Evolutionary conservation across 2,888 invertebrate genomes (phyloP).

Genomic region (Ophion obscuratus): DNA sequence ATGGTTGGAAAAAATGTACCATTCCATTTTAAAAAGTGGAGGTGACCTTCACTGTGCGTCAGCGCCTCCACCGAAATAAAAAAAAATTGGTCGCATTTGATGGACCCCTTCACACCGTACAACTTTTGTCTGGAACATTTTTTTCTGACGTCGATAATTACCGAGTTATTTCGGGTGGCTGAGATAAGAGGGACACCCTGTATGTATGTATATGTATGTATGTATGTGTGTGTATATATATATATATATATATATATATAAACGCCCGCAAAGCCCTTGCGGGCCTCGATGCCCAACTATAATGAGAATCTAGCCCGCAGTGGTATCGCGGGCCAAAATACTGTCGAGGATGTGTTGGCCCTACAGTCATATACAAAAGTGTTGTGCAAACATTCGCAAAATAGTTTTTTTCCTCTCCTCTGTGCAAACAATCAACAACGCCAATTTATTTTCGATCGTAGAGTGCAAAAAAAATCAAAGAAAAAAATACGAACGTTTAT

Average conservation of each 20-base stretch:
- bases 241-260: not conserved
- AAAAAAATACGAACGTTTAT: no score
- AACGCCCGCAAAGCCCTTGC: conserved; percentile 19
- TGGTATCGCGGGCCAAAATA: not conserved
- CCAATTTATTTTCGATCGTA: not conserved
- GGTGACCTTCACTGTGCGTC: no score
- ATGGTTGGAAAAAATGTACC: no score
- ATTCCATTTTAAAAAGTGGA: no score
- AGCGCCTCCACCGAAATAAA: no score
- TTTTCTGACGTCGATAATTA: no score
- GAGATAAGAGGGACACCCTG: no score
- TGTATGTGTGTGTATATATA: not conserved
- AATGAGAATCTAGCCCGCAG: conserved; percentile 47
- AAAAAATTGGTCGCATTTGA: no score
- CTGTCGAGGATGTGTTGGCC: not conserved
- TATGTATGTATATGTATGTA: no score
- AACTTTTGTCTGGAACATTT: no score
- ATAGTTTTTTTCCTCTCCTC: not conserved
- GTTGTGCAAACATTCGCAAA: not conserved
- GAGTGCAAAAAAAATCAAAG: not conserved
- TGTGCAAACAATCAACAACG: not conserved
- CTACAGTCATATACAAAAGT: conserved; percentile 9
- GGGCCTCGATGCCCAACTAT: conserved; percentile 53
- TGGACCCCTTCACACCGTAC: no score
- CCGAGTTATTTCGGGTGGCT: no score